These are phyloP conservation scores for Apodemus sylvaticus DNA, from an alignment of 2,113 vertebrate species.

Conservation along the genomic window DNA sequence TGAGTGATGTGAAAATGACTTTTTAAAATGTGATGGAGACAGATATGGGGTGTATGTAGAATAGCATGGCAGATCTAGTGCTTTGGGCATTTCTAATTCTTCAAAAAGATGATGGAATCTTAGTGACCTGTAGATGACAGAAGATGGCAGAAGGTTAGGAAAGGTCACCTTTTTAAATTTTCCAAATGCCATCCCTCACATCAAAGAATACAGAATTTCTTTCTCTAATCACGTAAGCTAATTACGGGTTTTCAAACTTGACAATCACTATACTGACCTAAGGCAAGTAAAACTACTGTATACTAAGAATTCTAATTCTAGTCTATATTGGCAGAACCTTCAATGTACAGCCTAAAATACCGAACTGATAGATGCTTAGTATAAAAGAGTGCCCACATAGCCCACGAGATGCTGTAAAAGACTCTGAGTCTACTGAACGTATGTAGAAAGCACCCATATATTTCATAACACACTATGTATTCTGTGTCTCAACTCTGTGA, in stretches of 20 bases:
- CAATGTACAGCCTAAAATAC: neutral
- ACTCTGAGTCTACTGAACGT: neutral
- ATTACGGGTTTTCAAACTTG: neutral
- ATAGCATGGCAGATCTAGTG: neutral
- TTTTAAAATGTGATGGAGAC: slow-evolving; percentile 27
- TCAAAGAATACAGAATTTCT: slow-evolving; percentile 28
- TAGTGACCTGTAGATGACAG: neutral
- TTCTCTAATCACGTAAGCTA: neutral
- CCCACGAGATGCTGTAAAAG: neutral
- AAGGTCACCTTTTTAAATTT: neutral
- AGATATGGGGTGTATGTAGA: neutral
- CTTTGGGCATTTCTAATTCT: slow-evolving; percentile 42
- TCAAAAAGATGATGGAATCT: neutral
- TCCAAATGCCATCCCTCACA: neutral
- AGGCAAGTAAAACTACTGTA: neutral
- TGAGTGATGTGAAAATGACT: neutral
- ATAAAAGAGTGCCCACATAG: neutral
- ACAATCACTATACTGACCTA: slow-evolving; percentile 23
- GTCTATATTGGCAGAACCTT: neutral
- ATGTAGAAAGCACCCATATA: neutral
- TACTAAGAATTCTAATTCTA: neutral
- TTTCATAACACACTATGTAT: neutral
- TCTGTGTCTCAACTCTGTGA: neutral
- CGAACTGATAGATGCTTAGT: neutral
- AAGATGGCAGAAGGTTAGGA: neutral